Percentiles rank a stretch among this genome's conserved stretches.
phyloP scores from a whole-genome alignment of 2,797 vertebrate species.

The Xerus rutilus region DNA sequence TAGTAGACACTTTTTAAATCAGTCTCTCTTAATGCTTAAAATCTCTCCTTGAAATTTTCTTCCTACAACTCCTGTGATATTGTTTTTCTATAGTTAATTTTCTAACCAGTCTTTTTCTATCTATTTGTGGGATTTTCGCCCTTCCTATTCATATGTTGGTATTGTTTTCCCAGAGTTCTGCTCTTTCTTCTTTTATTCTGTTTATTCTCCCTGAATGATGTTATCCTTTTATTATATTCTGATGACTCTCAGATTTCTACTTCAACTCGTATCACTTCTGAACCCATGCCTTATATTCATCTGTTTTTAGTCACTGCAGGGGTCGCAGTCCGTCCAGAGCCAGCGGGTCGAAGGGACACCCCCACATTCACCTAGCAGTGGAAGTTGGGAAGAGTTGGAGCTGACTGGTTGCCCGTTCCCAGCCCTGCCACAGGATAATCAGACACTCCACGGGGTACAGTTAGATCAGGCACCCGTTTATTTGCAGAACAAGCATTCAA shows the following conservation, averaged over 20 bases:
- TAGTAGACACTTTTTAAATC: background rate
- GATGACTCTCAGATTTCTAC: background rate
- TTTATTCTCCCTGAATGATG: background rate
- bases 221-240: background rate
- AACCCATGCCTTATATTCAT: background rate
- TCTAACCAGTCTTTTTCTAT: background rate
- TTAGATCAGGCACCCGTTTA: too few relatives aligned
- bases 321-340: too few relatives aligned
- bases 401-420: too few relatives aligned
- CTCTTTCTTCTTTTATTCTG: background rate
- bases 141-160: background rate
- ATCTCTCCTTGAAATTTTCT: conserved; percentile 12
- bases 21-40: background rate
- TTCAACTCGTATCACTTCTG: background rate
- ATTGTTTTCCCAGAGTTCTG: background rate
- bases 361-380: too few relatives aligned
- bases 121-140: background rate
- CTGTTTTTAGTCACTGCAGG: background rate
- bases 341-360: too few relatives aligned
- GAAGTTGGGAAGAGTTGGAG: too few relatives aligned
- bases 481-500: too few relatives aligned
- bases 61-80: background rate
- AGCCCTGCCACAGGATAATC: too few relatives aligned
- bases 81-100: conserved; percentile 18
- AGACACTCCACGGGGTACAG: too few relatives aligned